These are phyloP conservation scores for Rhinolophus sinicus DNA, from an alignment of 2,113 vertebrate genomes.

Conservation along the genomic window DNA sequence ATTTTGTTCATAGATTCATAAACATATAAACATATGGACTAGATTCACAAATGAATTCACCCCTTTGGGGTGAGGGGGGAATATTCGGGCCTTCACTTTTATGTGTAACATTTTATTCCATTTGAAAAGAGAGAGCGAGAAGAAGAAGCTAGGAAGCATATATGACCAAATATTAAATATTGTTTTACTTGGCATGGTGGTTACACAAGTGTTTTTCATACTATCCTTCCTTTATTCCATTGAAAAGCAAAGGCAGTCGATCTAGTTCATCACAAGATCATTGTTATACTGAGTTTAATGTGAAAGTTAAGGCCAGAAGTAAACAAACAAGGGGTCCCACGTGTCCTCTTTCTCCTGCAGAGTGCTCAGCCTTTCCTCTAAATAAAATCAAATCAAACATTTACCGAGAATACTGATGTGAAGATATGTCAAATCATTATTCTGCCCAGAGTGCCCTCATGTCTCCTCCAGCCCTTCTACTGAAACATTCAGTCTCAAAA, in stretches of 20 bases:
- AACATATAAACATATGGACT: neutral
- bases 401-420: neutral
- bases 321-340: neutral
- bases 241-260: neutral
- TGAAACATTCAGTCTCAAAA: neutral
- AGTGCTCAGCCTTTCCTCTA: neutral
- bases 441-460: fast-evolving
- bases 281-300: neutral
- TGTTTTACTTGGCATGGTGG: neutral
- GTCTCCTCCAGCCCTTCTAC: neutral
- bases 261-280: neutral
- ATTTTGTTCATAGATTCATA: neutral
- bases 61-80: neutral
- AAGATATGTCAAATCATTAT: neutral
- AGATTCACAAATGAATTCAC: neutral
- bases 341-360: neutral
- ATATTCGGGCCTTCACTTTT: neutral
- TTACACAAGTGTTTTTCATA: neutral
- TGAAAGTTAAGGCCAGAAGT: neutral
- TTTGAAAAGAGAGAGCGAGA: neutral
- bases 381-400: neutral
- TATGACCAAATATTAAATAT: neutral
- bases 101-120: neutral
- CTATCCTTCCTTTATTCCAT: neutral
- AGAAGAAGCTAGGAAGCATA: neutral